A percentile compares a stretch with the other conserved stretches of the same genome.
These are phyloP conservation scores for Megaptera novaeangliae DNA, from an alignment of 2,113 vertebrate species.

Conservation along the genomic window DNA sequence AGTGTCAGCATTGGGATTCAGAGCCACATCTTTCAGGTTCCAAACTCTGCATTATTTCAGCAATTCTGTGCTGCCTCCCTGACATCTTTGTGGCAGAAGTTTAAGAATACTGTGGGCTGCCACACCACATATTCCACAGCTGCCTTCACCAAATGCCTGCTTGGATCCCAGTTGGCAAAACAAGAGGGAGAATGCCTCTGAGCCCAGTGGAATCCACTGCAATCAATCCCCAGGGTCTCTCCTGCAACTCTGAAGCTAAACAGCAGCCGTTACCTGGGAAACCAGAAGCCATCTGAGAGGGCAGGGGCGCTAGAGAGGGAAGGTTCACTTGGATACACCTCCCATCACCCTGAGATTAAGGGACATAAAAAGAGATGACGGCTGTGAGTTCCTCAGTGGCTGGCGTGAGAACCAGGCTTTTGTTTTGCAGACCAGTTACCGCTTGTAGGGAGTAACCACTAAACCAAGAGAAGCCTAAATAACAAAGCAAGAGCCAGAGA, in stretches of 20 bases:
- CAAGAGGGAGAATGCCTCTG: neutral
- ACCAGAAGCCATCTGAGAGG: neutral
- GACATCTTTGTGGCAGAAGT: neutral
- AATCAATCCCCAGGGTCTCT: slow-evolving; percentile 18
- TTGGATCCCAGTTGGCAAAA: neutral
- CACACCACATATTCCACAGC: neutral
- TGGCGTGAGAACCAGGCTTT: neutral
- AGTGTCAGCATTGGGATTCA: neutral
- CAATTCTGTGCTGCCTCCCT: neutral
- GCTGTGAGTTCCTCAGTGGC: neutral
- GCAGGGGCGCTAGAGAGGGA: neutral
- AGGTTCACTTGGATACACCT: neutral
- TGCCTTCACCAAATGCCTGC: slow-evolving; percentile 24
- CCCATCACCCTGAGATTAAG: neutral
- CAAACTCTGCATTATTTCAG: neutral
- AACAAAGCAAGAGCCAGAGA: neutral
- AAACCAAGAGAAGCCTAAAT: neutral
- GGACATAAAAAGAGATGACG: neutral
- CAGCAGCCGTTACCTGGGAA: neutral
- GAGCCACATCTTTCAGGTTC: neutral
- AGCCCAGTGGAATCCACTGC: neutral
- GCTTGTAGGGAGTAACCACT: neutral
- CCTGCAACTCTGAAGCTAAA: slow-evolving; percentile 1
- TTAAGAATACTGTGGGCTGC: neutral
- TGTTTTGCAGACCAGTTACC: neutral